Evolutionary conservation across 2,888 invertebrate species (phyloP), one percentile per base, ranked within the genome.

Genomic region (Eupithecia dodoneata): DNA sequence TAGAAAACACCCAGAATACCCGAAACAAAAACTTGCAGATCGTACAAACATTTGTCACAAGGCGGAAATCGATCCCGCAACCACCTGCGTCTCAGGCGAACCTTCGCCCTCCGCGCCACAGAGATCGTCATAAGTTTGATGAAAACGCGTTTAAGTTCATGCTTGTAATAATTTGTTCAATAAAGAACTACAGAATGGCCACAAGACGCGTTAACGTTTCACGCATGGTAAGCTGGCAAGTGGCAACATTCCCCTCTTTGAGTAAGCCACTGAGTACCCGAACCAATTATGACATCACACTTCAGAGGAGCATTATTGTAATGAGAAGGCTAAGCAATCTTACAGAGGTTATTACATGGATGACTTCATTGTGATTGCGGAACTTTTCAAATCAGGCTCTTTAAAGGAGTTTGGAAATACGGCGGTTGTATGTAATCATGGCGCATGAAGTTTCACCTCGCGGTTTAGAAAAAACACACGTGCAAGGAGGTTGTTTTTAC

Each of bases 271-370:
- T 49, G 45, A 70, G 47, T 70, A 49, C 30, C 63, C 18, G 63
- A 30, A 12, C 4, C 73, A 79, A 81, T 79, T 81, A 81, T 77
- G 73, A 66, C 49, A 63, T 47, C 42, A 49, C 10, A 73, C 49
- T 72, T 75, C 12, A 42, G 42, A 41, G 66, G 63, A 63, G 63
- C 30, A 63, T 63, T 63, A 30, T 12, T 10, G 10, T 63, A 63
- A 63, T 63, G 63, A 59, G 72, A 73, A 71, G 69, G 59, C 76
- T 74, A 75, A 30, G 63, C 63, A 63, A 63, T 63, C 63, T 73
- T n/a, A 73, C 49, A 18, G 59, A 65, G 42, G 45, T 47, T 65
- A 72, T 75, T 76, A 76, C 71, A 13, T 76, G 74, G 75, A 78
- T 79, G 76, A 77, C 78, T 76, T 76, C 47, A 76, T 76, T 47